Conservation (phyloP, 2,113 vertebrate species). For the Henicopernis longicauda region DNA sequence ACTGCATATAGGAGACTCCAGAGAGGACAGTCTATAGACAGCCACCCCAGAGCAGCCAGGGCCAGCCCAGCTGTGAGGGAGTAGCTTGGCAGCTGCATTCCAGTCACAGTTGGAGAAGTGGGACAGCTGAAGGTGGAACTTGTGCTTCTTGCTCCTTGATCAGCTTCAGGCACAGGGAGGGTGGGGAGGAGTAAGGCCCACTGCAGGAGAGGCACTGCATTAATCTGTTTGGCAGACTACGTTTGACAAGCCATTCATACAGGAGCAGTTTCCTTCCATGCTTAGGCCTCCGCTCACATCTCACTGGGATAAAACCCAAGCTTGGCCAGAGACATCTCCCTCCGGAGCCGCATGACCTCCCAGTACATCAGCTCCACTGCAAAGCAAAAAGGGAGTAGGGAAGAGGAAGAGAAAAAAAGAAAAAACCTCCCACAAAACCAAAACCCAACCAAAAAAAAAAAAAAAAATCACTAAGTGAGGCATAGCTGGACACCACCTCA, state of each 20-base stretch:
- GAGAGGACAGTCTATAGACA: neutral
- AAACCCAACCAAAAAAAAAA: too few species aligned
- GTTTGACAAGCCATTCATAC: neutral
- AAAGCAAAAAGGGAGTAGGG: neutral
- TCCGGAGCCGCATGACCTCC: constrained; percentile 90
- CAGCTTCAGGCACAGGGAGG: neutral
- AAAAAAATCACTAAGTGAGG: neutral
- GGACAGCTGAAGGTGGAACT: neutral
- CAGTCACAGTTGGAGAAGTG: neutral
- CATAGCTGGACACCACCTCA: neutral
- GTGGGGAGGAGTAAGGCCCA: neutral
- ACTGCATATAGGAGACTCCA: constrained; percentile 16
- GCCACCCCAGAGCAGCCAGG: neutral
- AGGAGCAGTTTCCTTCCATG: neutral
- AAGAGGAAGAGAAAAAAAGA: neutral
- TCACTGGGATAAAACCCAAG: constrained; percentile 88
- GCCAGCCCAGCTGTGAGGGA: neutral
- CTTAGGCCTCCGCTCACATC: constrained; percentile 62
- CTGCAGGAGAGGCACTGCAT: neutral
- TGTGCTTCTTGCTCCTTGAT: neutral
- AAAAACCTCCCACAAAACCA: too few species aligned
- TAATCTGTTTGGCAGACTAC: neutral
- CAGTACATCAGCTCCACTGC: constrained; percentile 96
- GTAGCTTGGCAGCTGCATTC: neutral
- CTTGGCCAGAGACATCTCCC: constrained; percentile 93